Base-by-base conservation (phyloP, 2,888 invertebrate genomes). In the Sturmia bella region DNA sequence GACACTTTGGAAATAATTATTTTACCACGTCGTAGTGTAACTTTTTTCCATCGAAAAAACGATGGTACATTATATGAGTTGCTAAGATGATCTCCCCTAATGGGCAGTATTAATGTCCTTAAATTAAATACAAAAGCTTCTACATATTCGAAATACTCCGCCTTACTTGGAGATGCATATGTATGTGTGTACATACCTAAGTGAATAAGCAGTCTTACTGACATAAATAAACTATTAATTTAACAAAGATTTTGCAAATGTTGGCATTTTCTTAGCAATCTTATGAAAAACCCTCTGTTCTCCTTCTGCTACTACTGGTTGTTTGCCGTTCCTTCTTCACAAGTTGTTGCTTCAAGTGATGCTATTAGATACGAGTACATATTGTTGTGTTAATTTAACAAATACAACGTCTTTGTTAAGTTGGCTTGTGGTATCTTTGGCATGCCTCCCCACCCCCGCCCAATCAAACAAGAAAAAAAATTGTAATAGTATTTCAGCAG, bases 171-270 rank as follows among this genome's bases (percentile, higher is more conserved):
- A 37, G 12, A 11, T 12, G 19, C 12, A n/a, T 41, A 54, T 13
- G 7, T 39, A 50, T 24, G 41, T 13, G 3, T 39, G 50, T 24
- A 54, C 21, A 37, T 4, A 56, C 11, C 11, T 39, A 73, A 68
- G 7, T 7, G 32, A 32, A 32, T 32, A 7, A 32, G 32, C 9
- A 7, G 32, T 32, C 9, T 3, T 32, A 32, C 32, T 32, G 32
- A 32, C 32, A 32, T 32, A 75, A 64, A 66, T 80, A 59, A 84
- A 64, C 56, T 73, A 82, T 82, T 56, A 66, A 80, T 74, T 80
- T 32, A 54, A 61, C 54, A 74, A 74, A 83, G 78, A 82, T 69
- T 61, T 80, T 83, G 79, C 83, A 72, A 32, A 72, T 83, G 75
- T 83, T 79, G 52, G 54, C 68, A 77, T 69, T 80, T 76, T 64